Evolutionary conservation across 1,140 invertebrate genomes (phyloP).

Genomic region (Hydropsyche tenuis): DNA sequence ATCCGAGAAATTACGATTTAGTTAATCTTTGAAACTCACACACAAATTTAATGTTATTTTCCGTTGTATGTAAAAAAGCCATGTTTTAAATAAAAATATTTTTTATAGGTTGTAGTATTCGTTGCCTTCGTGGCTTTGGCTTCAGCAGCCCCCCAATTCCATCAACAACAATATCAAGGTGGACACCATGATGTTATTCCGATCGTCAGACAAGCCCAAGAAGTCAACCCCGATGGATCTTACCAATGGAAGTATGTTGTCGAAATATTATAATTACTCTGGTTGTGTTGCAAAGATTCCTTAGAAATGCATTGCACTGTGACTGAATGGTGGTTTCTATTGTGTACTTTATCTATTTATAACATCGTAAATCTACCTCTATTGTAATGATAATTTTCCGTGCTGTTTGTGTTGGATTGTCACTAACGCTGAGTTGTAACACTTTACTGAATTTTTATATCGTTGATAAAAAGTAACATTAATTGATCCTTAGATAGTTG

Average conservation of each 20-base stretch:
- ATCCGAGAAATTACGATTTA: too few species aligned
- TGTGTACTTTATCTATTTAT: too few species aligned
- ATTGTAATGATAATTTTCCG: conserved; percentile 2
- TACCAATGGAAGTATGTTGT: conserved; percentile 75
- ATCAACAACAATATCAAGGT: conserved; percentile 51
- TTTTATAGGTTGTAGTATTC: conserved; percentile 55
- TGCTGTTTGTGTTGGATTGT: neutral
- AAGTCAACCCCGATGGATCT: conserved; percentile 71
- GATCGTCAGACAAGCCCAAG: conserved; percentile 66
- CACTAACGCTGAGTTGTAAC: neutral
- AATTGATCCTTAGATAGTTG: too few species aligned
- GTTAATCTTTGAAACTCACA: too few species aligned
- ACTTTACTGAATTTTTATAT: too few species aligned
- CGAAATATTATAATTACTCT: conserved; percentile 39
- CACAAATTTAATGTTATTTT: neutral
- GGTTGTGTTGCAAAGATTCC: neutral
- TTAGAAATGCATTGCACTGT: neutral
- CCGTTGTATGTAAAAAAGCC: neutral
- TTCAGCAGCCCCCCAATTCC: conserved; percentile 56
- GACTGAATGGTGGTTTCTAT: too few species aligned
- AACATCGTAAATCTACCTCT: neutral
- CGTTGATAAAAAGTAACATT: too few species aligned
- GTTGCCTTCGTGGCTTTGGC: conserved; percentile 55
- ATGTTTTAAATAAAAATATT: neutral
- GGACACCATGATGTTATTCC: conserved; percentile 54